Evolutionary conservation across 1,140 invertebrate genomes (phyloP), one percentile per base, ranked within the genome.

Genomic region (Kradibia gibbosae): DNA sequence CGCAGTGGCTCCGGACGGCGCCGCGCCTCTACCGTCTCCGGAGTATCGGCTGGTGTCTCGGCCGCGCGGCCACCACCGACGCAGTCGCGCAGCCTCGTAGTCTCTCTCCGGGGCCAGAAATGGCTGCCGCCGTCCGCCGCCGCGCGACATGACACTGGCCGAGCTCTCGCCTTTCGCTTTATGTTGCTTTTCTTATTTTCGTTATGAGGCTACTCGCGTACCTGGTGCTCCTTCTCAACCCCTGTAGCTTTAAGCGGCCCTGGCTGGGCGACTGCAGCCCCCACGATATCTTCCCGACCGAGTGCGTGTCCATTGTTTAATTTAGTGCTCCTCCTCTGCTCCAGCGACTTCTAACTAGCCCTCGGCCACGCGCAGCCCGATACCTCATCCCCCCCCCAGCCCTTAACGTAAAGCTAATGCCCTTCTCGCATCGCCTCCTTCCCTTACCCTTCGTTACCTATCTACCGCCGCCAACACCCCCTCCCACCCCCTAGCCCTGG

Each of bases 151-250:
- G 85, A 86, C 83, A 80, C 81, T 67, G 57, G 72, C 42, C 85
- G 72, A 55, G 78, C 80, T 80, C 57, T 83, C 81, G 53, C 84
- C 78, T 83, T 85, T 83, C 83, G 86, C 86, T 81, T 87, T 89
- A 85, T 89, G 50, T 82, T 78, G 28, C 22, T 78, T 82, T 55
- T 75, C 28, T 78, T 78, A 25, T n/a, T n/a, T n/a, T 48, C 67
- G 88, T 87, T 85, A 89, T 89, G 88, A 88, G 86, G 86, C 85
- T 88, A 86, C 86, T 86, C 81, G 84, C 85, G 86, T 87, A 88
- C 85, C 85, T 89, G 86, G 84, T 85, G 82, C 85, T 88, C 78
- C 85, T 88, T 82, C 83, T 83, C 60, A 86, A 85, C 85, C 83
- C 79, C 53, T 85, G 85, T 88, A 87, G 88, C 86, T 86, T 87